Base-by-base conservation (phyloP, 1,140 invertebrate genomes). In the Calliphora vicina region DNA sequence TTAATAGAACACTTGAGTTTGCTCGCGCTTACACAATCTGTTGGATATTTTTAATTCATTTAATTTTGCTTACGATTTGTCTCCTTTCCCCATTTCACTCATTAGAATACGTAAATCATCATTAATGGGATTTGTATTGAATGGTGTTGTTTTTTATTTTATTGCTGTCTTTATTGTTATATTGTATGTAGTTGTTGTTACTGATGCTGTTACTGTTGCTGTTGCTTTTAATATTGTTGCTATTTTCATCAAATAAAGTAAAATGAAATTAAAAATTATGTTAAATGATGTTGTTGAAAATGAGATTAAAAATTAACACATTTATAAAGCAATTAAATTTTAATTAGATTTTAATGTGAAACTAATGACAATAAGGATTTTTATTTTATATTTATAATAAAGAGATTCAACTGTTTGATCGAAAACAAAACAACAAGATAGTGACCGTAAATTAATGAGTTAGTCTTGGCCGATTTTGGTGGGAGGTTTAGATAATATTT, bases 331-430 rank as follows among this genome's bases (percentile, higher is more conserved):
- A 20, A 67, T 67, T 67, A 67, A 20, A 67, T 67, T 67, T 67
- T 67, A 67, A 67, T 67, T 67, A 20, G 61, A 67, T 67, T 67
- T 67, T 67, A 67, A 67, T 67, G n/a, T 20, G n/a, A 67, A 67
- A 67, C n/a, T 25, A 67, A 67, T 67, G 61, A 23, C 4, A 23
- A 23, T 12, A 67, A 67, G n/a, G 61, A 67, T 67, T 67, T 35
- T 35, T 35, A 35, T 35, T 35, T 8, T 35, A 8, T 1, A 8
- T 35, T 2, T 35, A 35, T 35, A n/a, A n/a, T n/a, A n/a, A n/a
- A n/a, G n/a, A n/a, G n/a, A n/a, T n/a, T n/a, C n/a, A n/a, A n/a
- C n/a, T n/a, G n/a, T n/a, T n/a, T n/a, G n/a, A n/a, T n/a, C n/a
- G n/a, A n/a, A n/a, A n/a, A n/a, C n/a, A n/a, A n/a, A n/a, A n/a